Evolutionary conservation across 2,113 vertebrate species (phyloP).

Genomic region (Pachycephala philippinensis): DNA sequence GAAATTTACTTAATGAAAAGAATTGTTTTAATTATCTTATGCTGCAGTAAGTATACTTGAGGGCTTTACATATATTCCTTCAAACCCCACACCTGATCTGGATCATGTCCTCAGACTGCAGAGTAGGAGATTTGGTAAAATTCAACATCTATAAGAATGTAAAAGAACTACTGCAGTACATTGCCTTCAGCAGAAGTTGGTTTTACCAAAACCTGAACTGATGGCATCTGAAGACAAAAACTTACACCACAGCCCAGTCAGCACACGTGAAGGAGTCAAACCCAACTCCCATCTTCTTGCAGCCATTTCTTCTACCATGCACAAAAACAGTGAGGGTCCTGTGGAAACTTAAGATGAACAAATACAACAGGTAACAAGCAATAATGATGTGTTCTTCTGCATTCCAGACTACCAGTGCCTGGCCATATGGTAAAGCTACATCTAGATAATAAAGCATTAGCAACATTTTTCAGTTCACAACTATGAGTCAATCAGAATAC

Average conservation of each 20-base stretch:
- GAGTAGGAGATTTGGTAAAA: background rate
- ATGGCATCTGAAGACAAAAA: background rate
- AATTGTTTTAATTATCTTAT: background rate
- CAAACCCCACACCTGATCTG: background rate
- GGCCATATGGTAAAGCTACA: background rate
- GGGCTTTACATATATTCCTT: background rate
- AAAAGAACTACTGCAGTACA: background rate
- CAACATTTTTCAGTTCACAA: background rate
- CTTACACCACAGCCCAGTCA: background rate
- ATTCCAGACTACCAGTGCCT: background rate
- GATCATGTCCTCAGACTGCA: background rate
- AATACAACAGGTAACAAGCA: background rate
- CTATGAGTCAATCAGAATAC: background rate
- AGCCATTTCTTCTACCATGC: background rate
- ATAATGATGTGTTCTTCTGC: background rate
- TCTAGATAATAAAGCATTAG: background rate
- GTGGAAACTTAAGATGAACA: background rate
- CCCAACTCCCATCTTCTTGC: background rate
- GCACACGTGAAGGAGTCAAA: rapidly evolving
- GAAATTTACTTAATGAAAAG: background rate
- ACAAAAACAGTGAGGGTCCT: background rate
- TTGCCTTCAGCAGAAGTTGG: background rate
- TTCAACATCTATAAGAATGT: background rate
- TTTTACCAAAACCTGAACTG: background rate
- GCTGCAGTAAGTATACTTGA: background rate